Base-by-base conservation (phyloP, 2,888 invertebrate genomes). In the Euphydryas editha region DNA sequence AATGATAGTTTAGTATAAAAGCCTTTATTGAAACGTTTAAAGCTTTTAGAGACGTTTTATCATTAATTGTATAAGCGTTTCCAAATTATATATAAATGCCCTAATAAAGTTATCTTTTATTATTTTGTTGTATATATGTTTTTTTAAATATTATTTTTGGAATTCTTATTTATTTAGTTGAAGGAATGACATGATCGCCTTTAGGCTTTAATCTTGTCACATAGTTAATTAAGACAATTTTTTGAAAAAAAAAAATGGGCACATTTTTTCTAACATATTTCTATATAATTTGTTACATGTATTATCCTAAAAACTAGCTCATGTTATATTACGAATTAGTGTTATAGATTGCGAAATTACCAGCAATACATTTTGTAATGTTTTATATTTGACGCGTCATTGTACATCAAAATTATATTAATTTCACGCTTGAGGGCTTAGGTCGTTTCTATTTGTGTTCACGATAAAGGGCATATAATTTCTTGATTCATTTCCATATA, bases 1-100 rank as follows among this genome's bases (percentile, higher is more conserved):
- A 55, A 59, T 24, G 63, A 63, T 47, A 62, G 36, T 62, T 56
- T 56, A 24, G 2, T 62, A 56, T 49, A 42, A n/a, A n/a, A 57
- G 57, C 24, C 18, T 63, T 30, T 63, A 63, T 47, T 57, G 57
- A 58, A 24, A 47, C 57, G n/a, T 47, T 49, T 42, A n/a, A 17
- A 55, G 36, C 62, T 55, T 51, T 62, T 44, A 62, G 42, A 36
- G 54, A n/a, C 8, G 15, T 24, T 51, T 15, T 10, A 20, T 20
- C n/a, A 49, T 49, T 49, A 49, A 49, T 6, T 51, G 21, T 24
- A 24, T 51, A 51, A 51, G 15, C n/a, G 11, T 54, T 54, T 36
- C n/a, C 1, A 30, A 36, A 17, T 54, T 54, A 11, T 30, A 2
- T 54, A 15, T 17, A 20, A 4, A 8, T 21, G 13, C 21, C 1